These are phyloP conservation scores for Drosophila busckii DNA, from an alignment of 1,140 invertebrate genomes.

Conservation along the genomic window DNA sequence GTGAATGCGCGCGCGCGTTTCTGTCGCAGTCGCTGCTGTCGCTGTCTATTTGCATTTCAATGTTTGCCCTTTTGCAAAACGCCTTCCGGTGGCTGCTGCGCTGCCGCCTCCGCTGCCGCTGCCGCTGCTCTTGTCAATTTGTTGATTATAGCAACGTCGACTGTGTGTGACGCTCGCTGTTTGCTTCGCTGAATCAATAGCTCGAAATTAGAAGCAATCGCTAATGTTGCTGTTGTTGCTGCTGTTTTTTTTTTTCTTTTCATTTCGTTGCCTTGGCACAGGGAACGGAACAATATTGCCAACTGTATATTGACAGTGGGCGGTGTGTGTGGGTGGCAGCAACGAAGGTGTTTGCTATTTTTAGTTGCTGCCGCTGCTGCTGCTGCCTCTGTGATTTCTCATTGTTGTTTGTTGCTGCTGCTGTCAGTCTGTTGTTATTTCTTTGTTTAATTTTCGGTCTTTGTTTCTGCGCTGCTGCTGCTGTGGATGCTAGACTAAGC, in stretches of 20 bases:
- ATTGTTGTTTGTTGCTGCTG: slow-evolving; percentile 63
- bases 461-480: not conserved
- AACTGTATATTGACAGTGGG: no score
- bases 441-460: not conserved
- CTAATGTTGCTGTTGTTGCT: slow-evolving; percentile 6
- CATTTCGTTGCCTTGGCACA: slow-evolving; percentile 12
- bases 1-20: slow-evolving; percentile 37
- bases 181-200: slow-evolving; percentile 51
- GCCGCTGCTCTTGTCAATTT: slow-evolving; percentile 44
- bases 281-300: no score
- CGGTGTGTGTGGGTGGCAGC: not conserved
- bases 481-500: no score
- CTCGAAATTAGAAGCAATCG: slow-evolving; percentile 50
- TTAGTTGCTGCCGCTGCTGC: slow-evolving; percentile 61
- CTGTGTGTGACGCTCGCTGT: slow-evolving; percentile 6
- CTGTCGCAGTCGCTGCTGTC: slow-evolving; percentile 9
- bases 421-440: slow-evolving; percentile 5
- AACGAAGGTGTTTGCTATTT: slow-evolving; percentile 48
- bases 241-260: slow-evolving; percentile 6
- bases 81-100: slow-evolving; percentile 46
- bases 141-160: slow-evolving; percentile 30
- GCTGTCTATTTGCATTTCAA: slow-evolving; percentile 38
- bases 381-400: slow-evolving; percentile 55
- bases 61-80: slow-evolving; percentile 63
- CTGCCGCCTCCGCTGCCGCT: slow-evolving; percentile 9